Evolutionary conservation across 2,888 invertebrate genomes (phyloP).

Genomic region (Anodontia alba): DNA sequence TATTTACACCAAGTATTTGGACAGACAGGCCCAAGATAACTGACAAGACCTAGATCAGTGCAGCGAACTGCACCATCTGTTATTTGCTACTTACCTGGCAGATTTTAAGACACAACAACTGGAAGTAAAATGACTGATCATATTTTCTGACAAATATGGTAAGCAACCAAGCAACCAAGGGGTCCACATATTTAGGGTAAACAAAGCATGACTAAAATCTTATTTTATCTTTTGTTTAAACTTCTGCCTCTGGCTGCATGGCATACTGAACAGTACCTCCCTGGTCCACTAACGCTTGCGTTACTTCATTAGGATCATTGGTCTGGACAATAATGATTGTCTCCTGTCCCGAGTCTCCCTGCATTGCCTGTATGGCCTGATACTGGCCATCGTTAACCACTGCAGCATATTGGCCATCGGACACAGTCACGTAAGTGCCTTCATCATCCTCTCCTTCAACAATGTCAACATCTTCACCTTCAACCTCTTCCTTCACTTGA

Average conservation of each 20-base stretch:
- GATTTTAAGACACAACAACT: no score
- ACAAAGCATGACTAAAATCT: no score
- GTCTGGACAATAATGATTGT: constrained; percentile 82
- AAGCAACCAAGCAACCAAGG: no score
- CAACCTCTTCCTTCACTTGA: constrained; percentile 21
- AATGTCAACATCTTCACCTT: constrained; percentile 46
- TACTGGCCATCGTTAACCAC: constrained; percentile 77
- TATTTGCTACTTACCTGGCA: no score
- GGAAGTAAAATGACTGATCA: no score
- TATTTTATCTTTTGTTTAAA: no score
- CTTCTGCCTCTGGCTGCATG: constrained; percentile 63
- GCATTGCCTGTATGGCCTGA: constrained; percentile 78
- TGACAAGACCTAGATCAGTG: no score
- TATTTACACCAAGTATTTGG: no score
- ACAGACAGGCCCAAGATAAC: no score
- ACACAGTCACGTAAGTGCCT: constrained; percentile 64
- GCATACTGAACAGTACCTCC: constrained; percentile 76
- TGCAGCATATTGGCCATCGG: constrained; percentile 66
- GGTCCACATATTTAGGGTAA: no score
- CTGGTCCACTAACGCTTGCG: constrained; percentile 80
- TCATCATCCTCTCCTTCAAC: constrained; percentile 62
- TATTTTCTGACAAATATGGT: no score
- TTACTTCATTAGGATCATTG: constrained; percentile 78
- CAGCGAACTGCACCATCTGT: no score
- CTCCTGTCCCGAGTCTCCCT: constrained; percentile 78